Conservation (phyloP, 2,888 invertebrate genomes). For the Aleiodes leptofemur region DNA sequence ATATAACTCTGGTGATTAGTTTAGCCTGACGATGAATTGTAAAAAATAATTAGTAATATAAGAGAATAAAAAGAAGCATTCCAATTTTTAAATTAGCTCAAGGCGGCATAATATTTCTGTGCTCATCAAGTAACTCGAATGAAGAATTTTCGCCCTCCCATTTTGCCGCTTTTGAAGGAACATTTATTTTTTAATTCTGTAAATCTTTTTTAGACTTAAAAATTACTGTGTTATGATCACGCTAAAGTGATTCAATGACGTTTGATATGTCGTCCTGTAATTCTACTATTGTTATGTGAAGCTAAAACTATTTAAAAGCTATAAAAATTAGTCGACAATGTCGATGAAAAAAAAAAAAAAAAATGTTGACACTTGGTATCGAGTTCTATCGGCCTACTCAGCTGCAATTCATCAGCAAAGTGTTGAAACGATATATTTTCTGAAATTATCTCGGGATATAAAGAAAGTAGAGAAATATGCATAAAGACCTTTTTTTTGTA, state of each 20-base stretch:
- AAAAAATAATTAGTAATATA: constrained; percentile 10
- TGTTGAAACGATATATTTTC: not conserved
- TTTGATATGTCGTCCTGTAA: constrained; percentile 42
- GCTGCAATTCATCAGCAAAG: not conserved
- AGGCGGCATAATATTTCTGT: not conserved
- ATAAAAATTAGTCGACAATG: constrained; percentile 5
- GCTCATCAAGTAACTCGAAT: constrained; percentile 30
- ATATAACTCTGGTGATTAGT: constrained; percentile 3
- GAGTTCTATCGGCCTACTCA: constrained; percentile 36
- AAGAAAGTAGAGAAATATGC: too few relatives aligned
- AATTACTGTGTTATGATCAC: constrained; percentile 40
- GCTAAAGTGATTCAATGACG: constrained; percentile 33
- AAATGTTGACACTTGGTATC: constrained; percentile 18
- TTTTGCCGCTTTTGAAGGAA: constrained; percentile 23
- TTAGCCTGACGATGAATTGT: not conserved
- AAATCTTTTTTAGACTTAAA: constrained; percentile 32
- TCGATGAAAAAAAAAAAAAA: constrained; percentile 17
- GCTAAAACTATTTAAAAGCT: not conserved
- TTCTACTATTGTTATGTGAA: constrained; percentile 43
- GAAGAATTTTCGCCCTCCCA: constrained; percentile 3
- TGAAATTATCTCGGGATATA: not conserved
- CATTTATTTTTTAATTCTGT: constrained; percentile 36
- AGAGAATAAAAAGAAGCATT: constrained; percentile 34
- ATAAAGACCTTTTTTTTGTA: too few relatives aligned
- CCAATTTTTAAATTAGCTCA: constrained; percentile 38